Evolutionary conservation across 1,140 invertebrate species (phyloP).

Genomic region (Macrotrachela quadricornifera): DNA sequence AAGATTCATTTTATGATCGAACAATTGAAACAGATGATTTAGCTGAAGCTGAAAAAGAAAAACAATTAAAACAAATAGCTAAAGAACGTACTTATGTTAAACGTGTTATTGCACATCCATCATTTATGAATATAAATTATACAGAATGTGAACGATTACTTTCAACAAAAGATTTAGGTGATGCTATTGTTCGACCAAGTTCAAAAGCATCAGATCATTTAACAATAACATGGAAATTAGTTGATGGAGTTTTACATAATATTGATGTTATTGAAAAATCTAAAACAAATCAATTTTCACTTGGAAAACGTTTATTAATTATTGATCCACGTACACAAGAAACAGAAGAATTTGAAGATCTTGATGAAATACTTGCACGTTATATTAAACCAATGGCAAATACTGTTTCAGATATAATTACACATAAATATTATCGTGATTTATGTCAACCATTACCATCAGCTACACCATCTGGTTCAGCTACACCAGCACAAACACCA

Average conservation of each 20-base stretch:
- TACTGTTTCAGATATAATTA: slow-evolving; percentile 63
- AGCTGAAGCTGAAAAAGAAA: slow-evolving; percentile 53
- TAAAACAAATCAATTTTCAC: slow-evolving; percentile 83
- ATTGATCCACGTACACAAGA: slow-evolving; percentile 8
- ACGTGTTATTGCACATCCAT: slow-evolving; percentile 84
- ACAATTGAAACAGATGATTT: slow-evolving; percentile 59
- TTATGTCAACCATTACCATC: slow-evolving; percentile 42
- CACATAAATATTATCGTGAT: slow-evolving; percentile 69
- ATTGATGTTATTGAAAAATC: slow-evolving; percentile 76
- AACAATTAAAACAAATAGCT: slow-evolving; percentile 45
- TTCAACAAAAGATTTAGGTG: slow-evolving; percentile 55
- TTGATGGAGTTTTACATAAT: slow-evolving; percentile 62
- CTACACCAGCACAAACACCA: background rate
- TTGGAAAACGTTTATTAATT: slow-evolving; percentile 70
- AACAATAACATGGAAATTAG: slow-evolving; percentile 94
- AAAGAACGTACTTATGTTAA: background rate
- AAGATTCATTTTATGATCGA: slow-evolving; percentile 74
- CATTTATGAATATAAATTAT: slow-evolving; percentile 87
- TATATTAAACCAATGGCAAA: slow-evolving; percentile 85
- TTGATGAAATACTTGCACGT: slow-evolving; percentile 93
- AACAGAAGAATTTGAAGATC: slow-evolving; percentile 66
- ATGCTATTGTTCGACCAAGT: slow-evolving; percentile 80
- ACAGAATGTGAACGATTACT: slow-evolving; percentile 72
- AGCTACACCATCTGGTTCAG: slow-evolving; percentile 17
- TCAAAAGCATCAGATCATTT: slow-evolving; percentile 64